A percentile compares a stretch with the other conserved stretches of the same genome.
phyloP scores from a whole-genome alignment of 2,888 invertebrate genomes.

The Heliconius ismenius region DNA sequence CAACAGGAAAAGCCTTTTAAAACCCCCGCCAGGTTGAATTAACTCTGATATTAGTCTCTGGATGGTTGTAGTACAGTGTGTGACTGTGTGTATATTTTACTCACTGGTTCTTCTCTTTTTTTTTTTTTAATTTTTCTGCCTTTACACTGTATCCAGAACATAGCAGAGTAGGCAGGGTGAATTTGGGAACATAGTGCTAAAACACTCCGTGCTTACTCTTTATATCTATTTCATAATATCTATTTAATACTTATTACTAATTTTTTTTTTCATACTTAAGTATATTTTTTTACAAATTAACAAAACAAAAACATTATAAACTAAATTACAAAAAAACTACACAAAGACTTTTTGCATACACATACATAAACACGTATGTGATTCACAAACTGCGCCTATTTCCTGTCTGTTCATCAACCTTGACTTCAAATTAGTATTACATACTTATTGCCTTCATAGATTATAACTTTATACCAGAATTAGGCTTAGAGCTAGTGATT shows the following conservation, averaged over 20 bases:
- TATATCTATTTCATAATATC: too few relatives aligned
- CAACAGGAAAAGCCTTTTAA: constrained; percentile 40
- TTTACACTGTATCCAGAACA: too few relatives aligned
- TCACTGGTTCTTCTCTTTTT: too few relatives aligned
- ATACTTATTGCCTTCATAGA: neutral
- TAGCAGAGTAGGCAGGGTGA: too few relatives aligned
- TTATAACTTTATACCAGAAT: neutral
- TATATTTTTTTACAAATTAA: neutral
- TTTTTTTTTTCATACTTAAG: neutral
- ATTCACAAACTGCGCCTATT: constrained; percentile 33
- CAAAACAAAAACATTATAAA: too few relatives aligned
- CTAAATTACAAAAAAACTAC: neutral
- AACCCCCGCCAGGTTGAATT: constrained; percentile 25
- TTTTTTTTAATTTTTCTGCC: too few relatives aligned
- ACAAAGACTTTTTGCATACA: constrained; percentile 18
- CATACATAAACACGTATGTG: constrained; percentile 15
- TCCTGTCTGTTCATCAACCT: constrained; percentile 37
- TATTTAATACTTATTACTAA: too few relatives aligned
- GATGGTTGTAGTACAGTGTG: neutral
- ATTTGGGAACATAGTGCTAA: too few relatives aligned
- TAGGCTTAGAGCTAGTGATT: neutral
- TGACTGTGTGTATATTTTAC: neutral
- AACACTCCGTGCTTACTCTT: too few relatives aligned
- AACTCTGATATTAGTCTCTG: constrained; percentile 31
- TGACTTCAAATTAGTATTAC: constrained; percentile 14